phyloP scores from a whole-genome alignment of 2,888 invertebrate genomes.

The Dicyrtomina minuta region DNA sequence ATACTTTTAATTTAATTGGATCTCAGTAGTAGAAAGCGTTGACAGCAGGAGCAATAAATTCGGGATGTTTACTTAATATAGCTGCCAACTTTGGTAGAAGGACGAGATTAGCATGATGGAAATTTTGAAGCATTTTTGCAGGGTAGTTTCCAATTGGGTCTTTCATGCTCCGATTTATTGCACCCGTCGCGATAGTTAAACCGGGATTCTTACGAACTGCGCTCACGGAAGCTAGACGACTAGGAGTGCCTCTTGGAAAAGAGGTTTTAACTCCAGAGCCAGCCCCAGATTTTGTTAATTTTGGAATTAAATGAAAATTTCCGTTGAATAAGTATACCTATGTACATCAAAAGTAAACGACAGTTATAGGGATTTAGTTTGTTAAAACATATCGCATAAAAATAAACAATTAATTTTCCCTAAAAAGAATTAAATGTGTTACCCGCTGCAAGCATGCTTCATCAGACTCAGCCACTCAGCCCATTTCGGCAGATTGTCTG shows the following conservation, averaged over 20 bases:
- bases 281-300: no score
- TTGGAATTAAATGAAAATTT: conserved; percentile 70
- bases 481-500: conserved; percentile 83
- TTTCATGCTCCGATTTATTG: conserved; percentile 57
- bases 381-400: no score
- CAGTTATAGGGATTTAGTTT: no score
- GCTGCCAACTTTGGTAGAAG: conserved; percentile 80
- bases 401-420: no score
- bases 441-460: conserved; percentile 78
- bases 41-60: conserved; percentile 75
- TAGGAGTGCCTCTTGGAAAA: no score
- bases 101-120: conserved; percentile 74
- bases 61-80: conserved; percentile 72
- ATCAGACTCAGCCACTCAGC: conserved; percentile 83
- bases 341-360: no score
- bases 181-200: conserved; percentile 56
- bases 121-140: conserved; percentile 63
- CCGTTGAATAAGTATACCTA: conserved; percentile 74
- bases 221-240: no score
- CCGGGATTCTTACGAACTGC: conserved; percentile 55
- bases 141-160: conserved; percentile 72
- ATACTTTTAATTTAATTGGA: conserved; percentile 69
- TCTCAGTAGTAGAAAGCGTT: conserved; percentile 86
- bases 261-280: no score
- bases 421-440: no score